phyloP scores from a whole-genome alignment of 2,888 invertebrate genomes.

The Sceliomorpha sp. region DNA sequence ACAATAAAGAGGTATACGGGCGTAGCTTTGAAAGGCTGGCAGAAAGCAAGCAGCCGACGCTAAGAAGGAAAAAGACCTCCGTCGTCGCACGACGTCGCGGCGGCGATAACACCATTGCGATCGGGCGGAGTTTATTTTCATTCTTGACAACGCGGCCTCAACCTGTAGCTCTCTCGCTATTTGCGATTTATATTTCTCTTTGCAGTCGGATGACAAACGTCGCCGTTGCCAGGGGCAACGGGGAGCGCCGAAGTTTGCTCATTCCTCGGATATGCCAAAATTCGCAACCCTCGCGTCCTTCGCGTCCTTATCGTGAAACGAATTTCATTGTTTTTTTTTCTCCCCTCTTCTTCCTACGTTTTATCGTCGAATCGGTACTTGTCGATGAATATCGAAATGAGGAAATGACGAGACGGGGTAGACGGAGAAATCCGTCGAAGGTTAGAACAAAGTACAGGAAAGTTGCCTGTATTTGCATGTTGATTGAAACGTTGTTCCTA shows the following conservation, averaged over 20 bases:
- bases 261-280: constrained; percentile 10
- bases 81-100: constrained; percentile 15
- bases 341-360: no score
- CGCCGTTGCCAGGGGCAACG: constrained; percentile 32
- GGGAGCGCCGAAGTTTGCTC: constrained; percentile 42
- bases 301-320: constrained; percentile 5
- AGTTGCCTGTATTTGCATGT: no score
- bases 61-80: constrained; percentile 43
- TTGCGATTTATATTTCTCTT: constrained; percentile 53
- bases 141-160: constrained; percentile 49
- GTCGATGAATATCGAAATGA: constrained; percentile 30
- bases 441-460: constrained; percentile 5
- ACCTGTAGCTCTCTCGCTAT: constrained; percentile 50
- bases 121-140: constrained; percentile 52
- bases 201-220: constrained; percentile 51
- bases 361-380: constrained; percentile 42
- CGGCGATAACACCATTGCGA: constrained; percentile 50
- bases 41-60: constrained; percentile 27
- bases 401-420: constrained; percentile 2
- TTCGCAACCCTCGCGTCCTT: no score
- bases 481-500: no score
- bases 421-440: constrained; percentile 20
- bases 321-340: constrained; percentile 51
- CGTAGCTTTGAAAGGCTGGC: constrained; percentile 28
- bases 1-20: constrained; percentile 24